Percentiles rank a stretch among this genome's conserved stretches.
phyloP scores from a whole-genome alignment of 2,113 vertebrate genomes.

The Semnornis frantzii region DNA sequence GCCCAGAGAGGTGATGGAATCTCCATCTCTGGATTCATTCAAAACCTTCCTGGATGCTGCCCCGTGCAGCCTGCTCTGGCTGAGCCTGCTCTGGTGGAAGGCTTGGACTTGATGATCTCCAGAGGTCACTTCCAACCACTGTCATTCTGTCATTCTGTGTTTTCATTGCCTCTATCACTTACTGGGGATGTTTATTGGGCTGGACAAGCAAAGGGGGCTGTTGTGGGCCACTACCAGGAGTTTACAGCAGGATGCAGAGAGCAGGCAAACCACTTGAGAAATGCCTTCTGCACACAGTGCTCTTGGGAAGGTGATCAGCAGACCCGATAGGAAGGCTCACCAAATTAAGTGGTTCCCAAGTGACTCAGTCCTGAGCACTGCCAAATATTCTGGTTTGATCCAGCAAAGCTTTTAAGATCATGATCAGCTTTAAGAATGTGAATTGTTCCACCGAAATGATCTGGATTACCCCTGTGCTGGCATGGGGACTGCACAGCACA shows the following conservation, averaged over 20 bases:
- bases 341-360: background rate
- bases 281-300: background rate
- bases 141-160: no score
- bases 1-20: no score
- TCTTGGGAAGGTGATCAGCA: background rate
- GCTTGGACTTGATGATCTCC: no score
- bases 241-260: background rate
- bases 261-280: background rate
- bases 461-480: background rate
- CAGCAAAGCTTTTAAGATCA: constrained; percentile 39
- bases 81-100: no score
- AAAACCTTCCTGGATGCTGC: no score
- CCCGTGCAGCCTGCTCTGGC: no score
- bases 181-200: background rate
- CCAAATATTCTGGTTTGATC: constrained; percentile 28
- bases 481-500: background rate
- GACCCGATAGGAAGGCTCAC: background rate
- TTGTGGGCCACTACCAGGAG: background rate
- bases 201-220: background rate
- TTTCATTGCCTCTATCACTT: background rate
- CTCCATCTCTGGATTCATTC: no score
- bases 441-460: background rate
- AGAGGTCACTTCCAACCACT: no score
- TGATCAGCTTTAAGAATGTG: background rate
- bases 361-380: background rate